phyloP scores from a whole-genome alignment of 2,797 vertebrate genomes.

The Percopsis omiscomaycus region DNA sequence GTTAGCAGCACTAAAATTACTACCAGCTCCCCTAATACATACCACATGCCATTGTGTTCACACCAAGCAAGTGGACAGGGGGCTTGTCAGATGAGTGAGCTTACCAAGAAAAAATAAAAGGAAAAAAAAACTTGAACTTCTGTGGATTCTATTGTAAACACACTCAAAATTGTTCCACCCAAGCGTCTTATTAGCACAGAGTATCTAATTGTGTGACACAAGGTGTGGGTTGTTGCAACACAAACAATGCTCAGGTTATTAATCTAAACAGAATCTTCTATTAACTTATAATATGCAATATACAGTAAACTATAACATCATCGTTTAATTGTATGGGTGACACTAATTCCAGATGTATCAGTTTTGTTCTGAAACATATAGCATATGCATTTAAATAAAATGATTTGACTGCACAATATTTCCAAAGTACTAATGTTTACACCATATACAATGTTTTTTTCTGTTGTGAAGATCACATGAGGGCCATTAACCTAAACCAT shows the following conservation, averaged over 20 bases:
- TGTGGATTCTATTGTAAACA: constrained; percentile 44
- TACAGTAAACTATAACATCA: background rate
- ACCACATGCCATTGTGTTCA: constrained; percentile 90
- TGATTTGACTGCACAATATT: background rate
- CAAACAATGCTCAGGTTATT: background rate
- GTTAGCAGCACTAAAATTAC: constrained; percentile 99
- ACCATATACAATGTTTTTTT: no score
- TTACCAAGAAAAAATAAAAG: constrained; percentile 41
- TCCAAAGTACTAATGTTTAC: background rate
- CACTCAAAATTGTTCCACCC: constrained; percentile 11
- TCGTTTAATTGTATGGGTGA: no score
- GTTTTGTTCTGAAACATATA: no score
- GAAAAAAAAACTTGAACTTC: constrained; percentile 40
- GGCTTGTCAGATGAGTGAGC: constrained; percentile 58
- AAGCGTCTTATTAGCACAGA: background rate
- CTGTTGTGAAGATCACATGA: no score
- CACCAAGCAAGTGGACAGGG: constrained; percentile 69
- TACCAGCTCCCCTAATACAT: constrained; percentile 95
- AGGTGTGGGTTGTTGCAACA: background rate
- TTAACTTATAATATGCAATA: background rate
- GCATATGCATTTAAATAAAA: no score
- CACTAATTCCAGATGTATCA: no score
- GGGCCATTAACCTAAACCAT: no score
- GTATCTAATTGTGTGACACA: no score
- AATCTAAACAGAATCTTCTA: background rate